Evolutionary conservation across 2,888 invertebrate genomes (phyloP), one percentile per base, ranked within the genome.

Genomic region (Orchestes rusci): DNA sequence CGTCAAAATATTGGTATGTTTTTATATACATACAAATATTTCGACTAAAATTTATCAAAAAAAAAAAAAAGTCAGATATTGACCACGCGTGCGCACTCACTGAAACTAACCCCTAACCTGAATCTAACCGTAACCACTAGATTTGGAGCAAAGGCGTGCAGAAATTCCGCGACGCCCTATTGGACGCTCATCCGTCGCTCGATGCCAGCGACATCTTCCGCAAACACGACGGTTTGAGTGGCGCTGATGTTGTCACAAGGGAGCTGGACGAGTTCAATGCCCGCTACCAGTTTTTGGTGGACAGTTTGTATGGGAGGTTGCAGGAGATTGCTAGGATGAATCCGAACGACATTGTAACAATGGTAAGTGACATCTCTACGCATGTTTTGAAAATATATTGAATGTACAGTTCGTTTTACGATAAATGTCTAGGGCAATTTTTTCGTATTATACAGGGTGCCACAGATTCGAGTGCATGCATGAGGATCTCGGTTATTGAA

Each of bases 71-170:
- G n/a, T n/a, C n/a, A n/a, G n/a, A n/a, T n/a, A n/a, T n/a, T n/a
- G n/a, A n/a, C n/a, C n/a, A n/a, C n/a, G n/a, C n/a, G n/a, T n/a
- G 65, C 51, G 45, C 68, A 71, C 70, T 64, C 57, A 70, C 72
- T 70, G 55, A 55, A 65, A 5, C 65, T 65, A 65, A 66, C 65
- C 63, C 70, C 68, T 71, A 66, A 73, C 70, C 23, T 23, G 10
- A 45, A 67, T 65, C 66, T 66, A 66, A 66, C 66, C 66, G 57
- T 66, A 66, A 66, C 67, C 67, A 67, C 56, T 81, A 91, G 90
- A 87, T 86, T 66, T 87, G 88, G 76, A 84, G 87, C 68, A 81
- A 84, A 65, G 79, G 86, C 63, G 82, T 90, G 67, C 83, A 85
- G 70, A 81, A 84, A 54, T 94, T 86, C 75, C 77, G 81, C 52